phyloP scores from a whole-genome alignment of 2,113 vertebrate species.

The Cyphomyrus plagiostoma region DNA sequence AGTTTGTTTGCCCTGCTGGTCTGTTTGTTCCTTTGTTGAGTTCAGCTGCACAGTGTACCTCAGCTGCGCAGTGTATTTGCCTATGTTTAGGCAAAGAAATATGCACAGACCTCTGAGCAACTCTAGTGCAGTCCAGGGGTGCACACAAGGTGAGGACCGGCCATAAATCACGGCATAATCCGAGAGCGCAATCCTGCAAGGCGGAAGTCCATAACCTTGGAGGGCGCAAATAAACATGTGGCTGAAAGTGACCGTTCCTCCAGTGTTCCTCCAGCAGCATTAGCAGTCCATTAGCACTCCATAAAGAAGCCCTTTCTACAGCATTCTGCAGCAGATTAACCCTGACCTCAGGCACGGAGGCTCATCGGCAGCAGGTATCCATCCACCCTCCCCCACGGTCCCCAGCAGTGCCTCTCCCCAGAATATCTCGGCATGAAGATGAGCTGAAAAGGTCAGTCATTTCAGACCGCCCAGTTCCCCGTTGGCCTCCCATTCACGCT shows the following conservation, averaged over 20 bases:
- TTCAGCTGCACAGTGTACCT: neutral
- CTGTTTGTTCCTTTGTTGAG: constrained; percentile 1
- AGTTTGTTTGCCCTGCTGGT: neutral
- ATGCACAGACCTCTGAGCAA: neutral
- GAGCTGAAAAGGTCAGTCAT: neutral
- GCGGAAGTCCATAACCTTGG: constrained; percentile 18
- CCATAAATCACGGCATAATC: neutral
- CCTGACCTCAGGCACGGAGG: constrained; percentile 37
- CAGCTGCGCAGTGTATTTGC: neutral
- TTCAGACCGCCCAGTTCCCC: neutral
- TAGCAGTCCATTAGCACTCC: constrained; percentile 61
- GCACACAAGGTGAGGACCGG: neutral
- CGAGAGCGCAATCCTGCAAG: neutral
- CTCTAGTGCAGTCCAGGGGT: neutral
- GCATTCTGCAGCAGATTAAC: constrained; percentile 49
- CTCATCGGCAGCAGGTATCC: constrained; percentile 27
- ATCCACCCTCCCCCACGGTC: neutral
- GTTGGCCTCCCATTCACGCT: neutral
- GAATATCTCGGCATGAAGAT: neutral
- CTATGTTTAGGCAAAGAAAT: neutral
- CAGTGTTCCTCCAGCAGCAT: constrained; percentile 48
- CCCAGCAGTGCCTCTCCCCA: neutral
- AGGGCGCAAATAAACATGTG: constrained; percentile 46
- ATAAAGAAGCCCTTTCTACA: constrained; percentile 46
- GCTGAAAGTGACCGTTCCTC: constrained; percentile 52